A percentile compares a stretch with the other conserved stretches of the same genome.
Evolutionary conservation across 53 echinoderm and acorn worm species (phyloP).

Genomic region (Patiria pectinifera): DNA sequence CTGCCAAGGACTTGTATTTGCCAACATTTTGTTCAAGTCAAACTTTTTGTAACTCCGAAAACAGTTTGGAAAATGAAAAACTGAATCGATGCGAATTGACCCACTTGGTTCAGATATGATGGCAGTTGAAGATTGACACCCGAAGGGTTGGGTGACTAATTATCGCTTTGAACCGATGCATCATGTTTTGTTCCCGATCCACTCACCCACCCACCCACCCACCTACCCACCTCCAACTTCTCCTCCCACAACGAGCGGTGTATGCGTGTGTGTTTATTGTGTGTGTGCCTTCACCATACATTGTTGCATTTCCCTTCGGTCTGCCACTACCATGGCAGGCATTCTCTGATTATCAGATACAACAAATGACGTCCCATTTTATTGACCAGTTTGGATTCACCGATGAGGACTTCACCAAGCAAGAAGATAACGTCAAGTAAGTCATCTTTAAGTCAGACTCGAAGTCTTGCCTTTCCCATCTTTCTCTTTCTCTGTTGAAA

Average conservation of each 20-base stretch:
- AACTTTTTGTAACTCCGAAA: neutral
- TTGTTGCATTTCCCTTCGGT: slow-evolving; percentile 82
- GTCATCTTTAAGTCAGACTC: slow-evolving; percentile 29
- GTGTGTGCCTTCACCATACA: slow-evolving; percentile 75
- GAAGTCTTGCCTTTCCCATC: neutral
- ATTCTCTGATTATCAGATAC: slow-evolving; percentile 99
- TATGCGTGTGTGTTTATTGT: slow-evolving; percentile 56
- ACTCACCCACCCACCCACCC: too few species aligned
- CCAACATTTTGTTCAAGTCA: neutral
- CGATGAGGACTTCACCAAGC: slow-evolving; percentile 99
- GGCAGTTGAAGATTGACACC: neutral
- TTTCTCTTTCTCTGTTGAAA: neutral
- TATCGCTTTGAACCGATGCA: neutral
- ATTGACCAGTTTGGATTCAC: slow-evolving; percentile 99
- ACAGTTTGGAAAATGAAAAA: neutral
- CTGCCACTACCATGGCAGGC: slow-evolving; percentile 84
- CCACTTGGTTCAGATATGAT: neutral
- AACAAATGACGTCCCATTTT: slow-evolving; percentile 99
- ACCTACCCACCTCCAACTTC: neutral
- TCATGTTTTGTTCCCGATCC: neutral
- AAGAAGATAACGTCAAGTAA: slow-evolving; percentile 99
- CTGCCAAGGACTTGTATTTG: neutral
- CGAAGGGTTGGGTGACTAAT: neutral
- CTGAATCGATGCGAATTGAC: neutral
- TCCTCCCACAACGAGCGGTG: slow-evolving; percentile 8